Evolutionary conservation across 2,113 vertebrate species (phyloP).

Genomic region (Merops nubicus): DNA sequence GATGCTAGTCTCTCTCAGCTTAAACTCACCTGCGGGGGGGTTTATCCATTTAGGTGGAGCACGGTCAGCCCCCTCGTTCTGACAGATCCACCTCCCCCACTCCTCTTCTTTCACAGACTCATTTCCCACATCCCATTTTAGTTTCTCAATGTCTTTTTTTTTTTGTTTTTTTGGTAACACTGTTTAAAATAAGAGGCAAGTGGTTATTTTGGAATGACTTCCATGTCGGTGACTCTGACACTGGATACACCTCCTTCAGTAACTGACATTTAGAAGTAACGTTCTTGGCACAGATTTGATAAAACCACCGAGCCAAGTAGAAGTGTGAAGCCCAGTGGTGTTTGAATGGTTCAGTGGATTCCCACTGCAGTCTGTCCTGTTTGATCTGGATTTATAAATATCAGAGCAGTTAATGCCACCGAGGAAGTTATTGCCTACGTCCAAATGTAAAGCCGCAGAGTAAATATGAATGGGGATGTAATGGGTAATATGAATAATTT

Average conservation of each 20-base stretch:
- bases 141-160: neutral
- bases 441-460: conserved; percentile 3
- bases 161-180: no score
- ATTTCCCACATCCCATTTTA: neutral
- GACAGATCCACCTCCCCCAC: fast-evolving
- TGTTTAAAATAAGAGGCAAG: neutral
- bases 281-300: neutral
- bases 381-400: conserved; percentile 36
- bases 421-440: neutral
- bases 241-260: neutral
- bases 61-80: neutral
- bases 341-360: conserved; percentile 7
- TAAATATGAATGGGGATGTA: conserved; percentile 11
- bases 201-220: neutral
- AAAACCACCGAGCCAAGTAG: neutral
- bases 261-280: neutral
- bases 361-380: neutral
- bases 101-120: neutral
- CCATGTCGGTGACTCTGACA: neutral
- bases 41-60: neutral
- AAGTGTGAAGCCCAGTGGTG: neutral
- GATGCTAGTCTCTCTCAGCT: neutral
- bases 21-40: neutral
- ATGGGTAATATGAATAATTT: conserved; percentile 3
- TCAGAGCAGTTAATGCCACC: neutral